These are phyloP conservation scores for Apistogramma diplotaenia DNA, from an alignment of 2,113 vertebrate species.

Conservation along the genomic window DNA sequence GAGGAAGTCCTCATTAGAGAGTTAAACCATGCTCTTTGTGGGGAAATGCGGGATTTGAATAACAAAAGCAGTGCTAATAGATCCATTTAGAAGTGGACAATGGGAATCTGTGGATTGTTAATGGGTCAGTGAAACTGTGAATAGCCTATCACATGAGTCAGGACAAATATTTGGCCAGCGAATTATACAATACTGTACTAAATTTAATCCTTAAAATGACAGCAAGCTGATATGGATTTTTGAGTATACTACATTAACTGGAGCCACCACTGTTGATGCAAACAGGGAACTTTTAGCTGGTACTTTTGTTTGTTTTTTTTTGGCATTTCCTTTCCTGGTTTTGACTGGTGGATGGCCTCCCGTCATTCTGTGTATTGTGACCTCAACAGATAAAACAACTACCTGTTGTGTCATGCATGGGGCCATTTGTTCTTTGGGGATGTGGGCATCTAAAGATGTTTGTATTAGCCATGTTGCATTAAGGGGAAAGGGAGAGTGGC, in stretches of 20 bases:
- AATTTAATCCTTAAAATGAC: conserved; percentile 12
- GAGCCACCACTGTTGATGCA: neutral
- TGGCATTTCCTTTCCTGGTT: neutral
- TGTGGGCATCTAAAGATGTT: conserved; percentile 35
- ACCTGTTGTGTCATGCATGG: neutral
- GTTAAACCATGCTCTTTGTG: conserved; percentile 72
- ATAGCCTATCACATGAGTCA: conserved; percentile 76
- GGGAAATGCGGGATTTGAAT: conserved; percentile 79
- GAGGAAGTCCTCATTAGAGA: conserved; percentile 75
- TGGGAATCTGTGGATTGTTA: conserved; percentile 72
- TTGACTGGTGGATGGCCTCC: neutral
- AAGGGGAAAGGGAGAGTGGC: conserved; percentile 60
- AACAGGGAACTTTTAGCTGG: neutral
- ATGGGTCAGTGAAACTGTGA: conserved; percentile 79
- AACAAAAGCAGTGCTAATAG: conserved; percentile 80
- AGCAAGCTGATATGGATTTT: neutral
- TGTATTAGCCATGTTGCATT: conserved; percentile 27
- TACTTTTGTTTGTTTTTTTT: neutral
- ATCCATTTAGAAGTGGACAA: conserved; percentile 70
- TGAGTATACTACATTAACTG: neutral
- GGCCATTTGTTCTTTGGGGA: neutral
- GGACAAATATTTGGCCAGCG: conserved; percentile 80
- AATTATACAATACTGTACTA: conserved; percentile 43
- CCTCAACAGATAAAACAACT: conserved; percentile 35
- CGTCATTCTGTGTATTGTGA: neutral